Base-by-base conservation (phyloP, 2,888 invertebrate species). In the Epicampocera succincta region DNA sequence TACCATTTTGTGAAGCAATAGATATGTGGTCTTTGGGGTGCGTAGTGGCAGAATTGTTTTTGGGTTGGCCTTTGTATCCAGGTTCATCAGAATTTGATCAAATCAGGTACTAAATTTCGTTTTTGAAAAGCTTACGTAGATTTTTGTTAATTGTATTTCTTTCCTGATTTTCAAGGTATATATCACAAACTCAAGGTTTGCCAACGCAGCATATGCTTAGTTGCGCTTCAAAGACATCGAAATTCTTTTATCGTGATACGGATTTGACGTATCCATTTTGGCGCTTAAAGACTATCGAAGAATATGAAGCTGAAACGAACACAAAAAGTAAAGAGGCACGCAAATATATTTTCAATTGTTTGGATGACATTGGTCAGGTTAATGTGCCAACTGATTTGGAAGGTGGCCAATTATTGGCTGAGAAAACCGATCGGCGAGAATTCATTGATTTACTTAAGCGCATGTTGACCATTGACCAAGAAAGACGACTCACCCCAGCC, bases 11-110 rank as follows among this genome's bases (percentile, higher is more conserved):
- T 92, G 99, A 99, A 92, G 98, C 99, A 13, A 99, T 99, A 87
- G 99, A 99, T 92, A 99, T 99, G 99, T 99, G 99, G 99, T 99
- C 99, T 6, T 92, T 99, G 85, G 99, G 99, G 77, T 99, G 99
- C 92, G 99, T 99, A 84, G 99, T 99, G 58, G 99, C 99, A 2
- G 99, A 99, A 91, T 93, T 99, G 85, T 99, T 99, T 92, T 94
- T 99, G 54, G 99, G 99, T 84, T 99, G 99, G 99, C 99, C 99
- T 15, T 93, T 99, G 44, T 99, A 99, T 92, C 99, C 99, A 0
- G 99, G 99, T 84, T 97, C 98, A 68, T 99, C 99, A 17, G 99
- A 99, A 92, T 99, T 99, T 92, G 99, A 99, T 92, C 97, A 99
- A 93, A 99, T 99, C 88, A 94, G 98, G 85, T 95, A 94, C 63